phyloP scores from a whole-genome alignment of 2,113 vertebrate genomes.

The Indicator indicator region DNA sequence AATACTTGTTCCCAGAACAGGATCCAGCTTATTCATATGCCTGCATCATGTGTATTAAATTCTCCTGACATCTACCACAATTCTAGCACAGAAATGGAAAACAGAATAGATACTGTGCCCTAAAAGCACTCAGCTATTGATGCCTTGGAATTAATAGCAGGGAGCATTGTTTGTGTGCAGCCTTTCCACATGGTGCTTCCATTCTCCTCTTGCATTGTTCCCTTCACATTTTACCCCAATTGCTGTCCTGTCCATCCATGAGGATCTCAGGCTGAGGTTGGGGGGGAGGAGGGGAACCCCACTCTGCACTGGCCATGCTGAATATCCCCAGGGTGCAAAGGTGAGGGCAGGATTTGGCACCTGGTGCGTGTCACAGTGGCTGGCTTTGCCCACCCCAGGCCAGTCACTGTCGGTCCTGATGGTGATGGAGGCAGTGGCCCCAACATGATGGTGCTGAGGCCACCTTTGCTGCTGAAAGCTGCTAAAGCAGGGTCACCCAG shows the following conservation, averaged over 20 bases:
- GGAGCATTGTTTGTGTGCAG: neutral
- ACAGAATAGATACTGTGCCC: constrained; percentile 44
- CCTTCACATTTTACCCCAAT: neutral
- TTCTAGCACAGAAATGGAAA: constrained; percentile 43
- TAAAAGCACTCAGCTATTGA: neutral
- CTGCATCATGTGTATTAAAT: constrained; percentile 42
- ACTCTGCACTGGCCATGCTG: rapidly evolving
- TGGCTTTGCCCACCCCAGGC: neutral
- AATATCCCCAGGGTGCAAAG: neutral
- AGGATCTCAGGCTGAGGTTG: too few relatives aligned
- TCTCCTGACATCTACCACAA: constrained; percentile 36
- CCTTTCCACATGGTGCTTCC: neutral
- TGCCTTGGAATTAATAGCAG: constrained; percentile 22
- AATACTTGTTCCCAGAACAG: constrained; percentile 11
- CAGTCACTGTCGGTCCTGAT: rapidly evolving
- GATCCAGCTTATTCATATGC: constrained; percentile 35
- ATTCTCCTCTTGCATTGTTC: neutral
- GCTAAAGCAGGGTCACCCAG: too few relatives aligned
- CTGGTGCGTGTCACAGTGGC: rapidly evolving
- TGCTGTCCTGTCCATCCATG: rapidly evolving
- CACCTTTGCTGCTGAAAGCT: too few relatives aligned
- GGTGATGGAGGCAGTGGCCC: neutral
- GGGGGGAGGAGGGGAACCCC: neutral
- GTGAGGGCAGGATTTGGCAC: neutral
- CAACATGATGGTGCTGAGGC: rapidly evolving